A percentile compares a stretch with the other conserved stretches of the same genome.
phyloP scores from a whole-genome alignment of 2,888 invertebrate genomes.

The Dynastes hyllus region DNA sequence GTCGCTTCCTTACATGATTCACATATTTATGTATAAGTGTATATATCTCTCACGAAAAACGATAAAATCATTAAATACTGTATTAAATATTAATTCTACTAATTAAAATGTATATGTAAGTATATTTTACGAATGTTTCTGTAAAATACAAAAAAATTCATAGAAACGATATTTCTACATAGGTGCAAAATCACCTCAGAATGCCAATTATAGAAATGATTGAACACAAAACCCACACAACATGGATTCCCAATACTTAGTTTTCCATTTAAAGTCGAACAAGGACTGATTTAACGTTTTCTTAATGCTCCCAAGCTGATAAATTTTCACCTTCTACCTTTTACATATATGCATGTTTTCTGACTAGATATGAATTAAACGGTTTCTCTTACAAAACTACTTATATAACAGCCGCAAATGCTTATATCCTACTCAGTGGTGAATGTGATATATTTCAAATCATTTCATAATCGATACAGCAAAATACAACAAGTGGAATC shows the following conservation, averaged over 20 bases:
- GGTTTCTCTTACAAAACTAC: background rate
- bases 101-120: background rate
- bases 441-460: background rate
- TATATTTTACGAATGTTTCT: background rate
- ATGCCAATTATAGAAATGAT: background rate
- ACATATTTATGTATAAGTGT: background rate
- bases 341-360: background rate
- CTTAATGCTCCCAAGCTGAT: background rate
- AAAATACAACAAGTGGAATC: too few relatives aligned
- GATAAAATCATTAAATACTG: background rate
- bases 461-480: background rate
- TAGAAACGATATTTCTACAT: background rate
- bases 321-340: background rate
- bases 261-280: slow-evolving; percentile 15
- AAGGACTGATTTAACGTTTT: background rate
- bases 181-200: background rate
- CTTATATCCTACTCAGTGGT: background rate
- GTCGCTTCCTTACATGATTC: background rate
- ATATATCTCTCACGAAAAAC: too few relatives aligned
- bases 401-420: background rate
- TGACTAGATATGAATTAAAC: background rate
- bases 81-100: background rate
- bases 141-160: background rate
- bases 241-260: background rate
- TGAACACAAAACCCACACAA: background rate